A percentile compares a stretch with the other conserved stretches of the same genome.
Evolutionary conservation across 2,888 invertebrate species (phyloP).

Genomic region (Drosophila pegasa): DNA sequence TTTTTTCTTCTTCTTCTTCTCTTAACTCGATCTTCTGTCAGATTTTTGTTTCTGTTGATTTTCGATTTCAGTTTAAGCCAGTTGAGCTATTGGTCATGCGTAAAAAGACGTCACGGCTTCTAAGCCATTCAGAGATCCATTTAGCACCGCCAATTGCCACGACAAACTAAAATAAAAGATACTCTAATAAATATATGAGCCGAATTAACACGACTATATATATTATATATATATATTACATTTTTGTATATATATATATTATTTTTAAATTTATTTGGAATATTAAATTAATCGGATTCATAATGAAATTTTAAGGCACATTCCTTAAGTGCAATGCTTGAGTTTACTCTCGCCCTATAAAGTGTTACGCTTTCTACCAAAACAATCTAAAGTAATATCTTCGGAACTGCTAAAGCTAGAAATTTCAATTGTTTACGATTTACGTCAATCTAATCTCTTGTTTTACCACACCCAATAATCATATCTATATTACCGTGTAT

Average conservation of each 20-base stretch:
- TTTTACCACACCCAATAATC: background rate
- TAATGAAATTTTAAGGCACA: background rate
- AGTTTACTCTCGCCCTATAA: no score
- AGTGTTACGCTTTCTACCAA: no score
- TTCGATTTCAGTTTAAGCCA: conserved; percentile 7
- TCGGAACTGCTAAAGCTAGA: no score
- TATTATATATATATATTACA: background rate
- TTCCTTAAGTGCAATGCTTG: no score
- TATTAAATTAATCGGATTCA: background rate
- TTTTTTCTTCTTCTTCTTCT: conserved; percentile 10
- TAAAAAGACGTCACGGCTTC: conserved; percentile 26
- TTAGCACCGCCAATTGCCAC: conserved; percentile 8
- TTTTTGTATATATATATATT: background rate
- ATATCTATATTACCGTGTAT: background rate
- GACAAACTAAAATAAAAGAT: background rate
- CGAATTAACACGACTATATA: background rate
- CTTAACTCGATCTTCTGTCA: conserved; percentile 10
- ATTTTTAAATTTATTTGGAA: background rate
- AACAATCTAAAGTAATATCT: no score
- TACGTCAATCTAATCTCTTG: no score
- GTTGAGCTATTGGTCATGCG: conserved; percentile 24
- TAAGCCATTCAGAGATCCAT: conserved; percentile 6
- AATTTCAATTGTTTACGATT: no score
- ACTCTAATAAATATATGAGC: conserved; percentile 4
- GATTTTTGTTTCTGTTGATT: conserved; percentile 25